Percentiles rank a stretch among this genome's conserved stretches.
These are phyloP conservation scores for Daubentonia madagascariensis DNA, from an alignment of 2,113 vertebrate genomes.

Conservation along the genomic window DNA sequence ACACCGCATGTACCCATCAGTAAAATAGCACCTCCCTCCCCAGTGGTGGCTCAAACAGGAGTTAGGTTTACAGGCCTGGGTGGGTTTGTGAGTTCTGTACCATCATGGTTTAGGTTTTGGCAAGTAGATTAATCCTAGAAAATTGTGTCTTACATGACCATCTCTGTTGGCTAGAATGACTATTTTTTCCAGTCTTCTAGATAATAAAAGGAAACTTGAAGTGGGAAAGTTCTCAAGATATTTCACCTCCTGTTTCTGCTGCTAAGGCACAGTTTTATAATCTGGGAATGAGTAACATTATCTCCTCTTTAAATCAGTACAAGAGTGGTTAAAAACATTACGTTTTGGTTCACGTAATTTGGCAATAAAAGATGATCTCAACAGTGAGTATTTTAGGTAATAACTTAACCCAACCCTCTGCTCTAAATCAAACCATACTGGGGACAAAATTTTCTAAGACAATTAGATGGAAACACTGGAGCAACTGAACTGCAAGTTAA, in stretches of 20 bases:
- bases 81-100: not conserved
- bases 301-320: slow-evolving; percentile 8
- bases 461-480: not conserved
- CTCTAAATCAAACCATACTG: not conserved
- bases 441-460: not conserved
- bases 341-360: not conserved
- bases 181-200: not conserved
- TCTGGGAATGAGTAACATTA: not conserved
- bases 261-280: slow-evolving; percentile 11
- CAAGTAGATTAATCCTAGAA: slow-evolving; percentile 1
- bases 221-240: not conserved
- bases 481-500: not conserved
- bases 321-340: slow-evolving; percentile 24
- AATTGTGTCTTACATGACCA: slow-evolving; percentile 1
- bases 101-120: not conserved
- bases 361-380: not conserved
- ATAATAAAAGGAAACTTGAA: slow-evolving; percentile 33
- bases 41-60: not conserved
- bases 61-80: not conserved
- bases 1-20: not conserved
- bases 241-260: slow-evolving; percentile 39
- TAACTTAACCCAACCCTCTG: not conserved
- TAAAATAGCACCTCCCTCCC: not conserved
- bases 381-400: not conserved
- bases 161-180: not conserved